phyloP scores from a whole-genome alignment of 92 coral and sea anemone genomes.

The Palythoa grandis region DNA sequence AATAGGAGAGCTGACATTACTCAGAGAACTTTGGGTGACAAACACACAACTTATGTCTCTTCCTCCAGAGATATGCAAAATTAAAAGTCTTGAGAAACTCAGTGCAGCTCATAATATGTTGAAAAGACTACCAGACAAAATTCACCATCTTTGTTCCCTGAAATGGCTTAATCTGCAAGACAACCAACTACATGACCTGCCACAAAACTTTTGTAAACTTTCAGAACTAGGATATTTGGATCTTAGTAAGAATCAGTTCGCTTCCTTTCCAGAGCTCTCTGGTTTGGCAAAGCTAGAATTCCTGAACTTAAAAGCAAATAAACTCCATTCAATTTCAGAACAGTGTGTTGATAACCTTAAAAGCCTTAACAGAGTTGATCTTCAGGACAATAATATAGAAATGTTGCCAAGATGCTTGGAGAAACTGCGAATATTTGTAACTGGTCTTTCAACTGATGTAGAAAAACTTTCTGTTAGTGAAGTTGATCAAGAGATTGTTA shows the following conservation, averaged over 20 bases:
- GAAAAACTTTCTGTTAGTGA: constrained; percentile 44
- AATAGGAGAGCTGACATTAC: constrained; percentile 72
- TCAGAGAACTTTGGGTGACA: constrained; percentile 89
- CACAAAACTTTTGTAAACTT: constrained; percentile 66
- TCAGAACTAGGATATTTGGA: constrained; percentile 69
- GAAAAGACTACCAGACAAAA: constrained; percentile 74
- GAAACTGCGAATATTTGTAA: constrained; percentile 69
- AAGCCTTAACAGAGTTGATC: constrained; percentile 69
- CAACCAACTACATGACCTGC: constrained; percentile 77
- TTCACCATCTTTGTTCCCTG: constrained; percentile 63
- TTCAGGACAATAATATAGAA: constrained; percentile 73
- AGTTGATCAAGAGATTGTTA: constrained; percentile 53
- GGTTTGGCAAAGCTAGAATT: constrained; percentile 68
- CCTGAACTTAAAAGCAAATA: constrained; percentile 70
- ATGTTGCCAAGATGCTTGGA: constrained; percentile 79
- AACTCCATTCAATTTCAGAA: constrained; percentile 60
- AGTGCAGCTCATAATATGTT: constrained; percentile 89
- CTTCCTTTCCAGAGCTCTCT: constrained; percentile 65
- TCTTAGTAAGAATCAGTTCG: constrained; percentile 75
- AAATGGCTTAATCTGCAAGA: constrained; percentile 80
- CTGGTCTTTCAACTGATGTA: constrained; percentile 53
- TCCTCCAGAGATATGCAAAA: constrained; percentile 91
- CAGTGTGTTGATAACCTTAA: constrained; percentile 50
- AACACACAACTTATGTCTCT: constrained; percentile 90
- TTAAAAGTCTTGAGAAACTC: constrained; percentile 73